Evolutionary conservation across 2,888 invertebrate species (phyloP).

Genomic region (Auanema sp.): DNA sequence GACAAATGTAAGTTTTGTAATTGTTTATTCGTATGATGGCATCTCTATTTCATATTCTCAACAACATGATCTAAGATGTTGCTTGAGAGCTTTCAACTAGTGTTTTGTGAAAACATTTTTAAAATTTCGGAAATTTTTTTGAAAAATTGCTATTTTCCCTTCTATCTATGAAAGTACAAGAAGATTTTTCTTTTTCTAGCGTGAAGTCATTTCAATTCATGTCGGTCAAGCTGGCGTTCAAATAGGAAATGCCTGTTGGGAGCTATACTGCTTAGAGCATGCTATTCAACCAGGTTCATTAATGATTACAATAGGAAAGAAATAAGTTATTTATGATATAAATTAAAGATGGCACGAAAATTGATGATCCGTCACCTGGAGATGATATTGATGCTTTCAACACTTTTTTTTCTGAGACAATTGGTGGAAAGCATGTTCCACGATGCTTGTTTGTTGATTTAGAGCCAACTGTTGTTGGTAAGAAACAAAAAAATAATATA

Average conservation of each 20-base stretch:
- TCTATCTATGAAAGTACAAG: too few relatives aligned
- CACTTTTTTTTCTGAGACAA: constrained; percentile 78
- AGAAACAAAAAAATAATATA: constrained; percentile 5
- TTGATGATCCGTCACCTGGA: constrained; percentile 59
- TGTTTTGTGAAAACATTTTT: too few relatives aligned
- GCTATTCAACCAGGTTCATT: constrained; percentile 68
- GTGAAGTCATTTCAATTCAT: constrained; percentile 45
- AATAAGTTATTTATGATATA: constrained; percentile 9
- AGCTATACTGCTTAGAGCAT: constrained; percentile 70
- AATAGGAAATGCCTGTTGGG: constrained; percentile 69
- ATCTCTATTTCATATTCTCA: too few relatives aligned
- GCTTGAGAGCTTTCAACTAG: too few relatives aligned
- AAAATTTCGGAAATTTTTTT: too few relatives aligned
- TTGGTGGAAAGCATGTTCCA: constrained; percentile 71
- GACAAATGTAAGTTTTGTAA: too few relatives aligned
- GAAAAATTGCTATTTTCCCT: too few relatives aligned
- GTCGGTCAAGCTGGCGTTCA: constrained; percentile 51
- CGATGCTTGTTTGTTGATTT: constrained; percentile 48
- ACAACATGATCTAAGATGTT: too few relatives aligned
- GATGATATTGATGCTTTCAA: constrained; percentile 84
- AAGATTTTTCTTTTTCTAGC: constrained; percentile 19
- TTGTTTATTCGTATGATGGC: too few relatives aligned
- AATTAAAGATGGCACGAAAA: constrained; percentile 42
- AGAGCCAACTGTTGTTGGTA: constrained; percentile 60
- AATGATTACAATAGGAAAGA: background rate